phyloP scores from a whole-genome alignment of 1,140 invertebrate species.

The Drosophila malerkotliana region DNA sequence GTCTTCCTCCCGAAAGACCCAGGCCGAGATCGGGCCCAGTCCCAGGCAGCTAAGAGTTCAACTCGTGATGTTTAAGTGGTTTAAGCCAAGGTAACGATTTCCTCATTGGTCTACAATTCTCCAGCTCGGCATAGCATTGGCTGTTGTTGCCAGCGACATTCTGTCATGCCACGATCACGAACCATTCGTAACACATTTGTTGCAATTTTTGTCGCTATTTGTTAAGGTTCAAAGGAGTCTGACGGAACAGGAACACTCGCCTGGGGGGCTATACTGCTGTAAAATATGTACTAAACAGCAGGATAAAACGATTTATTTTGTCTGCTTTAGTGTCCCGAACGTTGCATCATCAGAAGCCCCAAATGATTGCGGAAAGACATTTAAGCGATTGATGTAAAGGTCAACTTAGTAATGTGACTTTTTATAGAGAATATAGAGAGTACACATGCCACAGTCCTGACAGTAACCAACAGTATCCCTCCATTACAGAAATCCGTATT shows the following conservation, averaged over 20 bases:
- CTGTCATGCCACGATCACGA: constrained; percentile 80
- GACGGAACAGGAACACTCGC: constrained; percentile 26
- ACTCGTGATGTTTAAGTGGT: constrained; percentile 78
- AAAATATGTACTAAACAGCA: constrained; percentile 68
- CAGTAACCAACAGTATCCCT: no score
- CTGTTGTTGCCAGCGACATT: constrained; percentile 70
- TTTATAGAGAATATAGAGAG: no score
- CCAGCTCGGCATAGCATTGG: constrained; percentile 23
- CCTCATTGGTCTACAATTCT: constrained; percentile 73
- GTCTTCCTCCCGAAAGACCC: constrained; percentile 39
- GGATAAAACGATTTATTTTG: constrained; percentile 24
- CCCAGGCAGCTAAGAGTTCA: constrained; percentile 80
- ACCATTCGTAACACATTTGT: constrained; percentile 81
- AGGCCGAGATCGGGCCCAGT: constrained; percentile 26
- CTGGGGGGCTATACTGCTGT: constrained; percentile 46
- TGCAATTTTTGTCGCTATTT: constrained; percentile 82
- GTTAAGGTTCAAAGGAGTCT: constrained; percentile 74
- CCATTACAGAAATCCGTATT: no score
- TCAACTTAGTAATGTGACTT: neutral
- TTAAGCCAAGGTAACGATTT: constrained; percentile 76
- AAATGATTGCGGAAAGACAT: neutral
- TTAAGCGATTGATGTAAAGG: neutral
- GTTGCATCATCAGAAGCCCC: constrained; percentile 16
- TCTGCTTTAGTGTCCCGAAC: neutral
- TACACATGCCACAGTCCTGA: no score